Evolutionary conservation across 1,140 invertebrate genomes (phyloP), one percentile per base, ranked within the genome.

Genomic region (Leptinotarsa lineolata): DNA sequence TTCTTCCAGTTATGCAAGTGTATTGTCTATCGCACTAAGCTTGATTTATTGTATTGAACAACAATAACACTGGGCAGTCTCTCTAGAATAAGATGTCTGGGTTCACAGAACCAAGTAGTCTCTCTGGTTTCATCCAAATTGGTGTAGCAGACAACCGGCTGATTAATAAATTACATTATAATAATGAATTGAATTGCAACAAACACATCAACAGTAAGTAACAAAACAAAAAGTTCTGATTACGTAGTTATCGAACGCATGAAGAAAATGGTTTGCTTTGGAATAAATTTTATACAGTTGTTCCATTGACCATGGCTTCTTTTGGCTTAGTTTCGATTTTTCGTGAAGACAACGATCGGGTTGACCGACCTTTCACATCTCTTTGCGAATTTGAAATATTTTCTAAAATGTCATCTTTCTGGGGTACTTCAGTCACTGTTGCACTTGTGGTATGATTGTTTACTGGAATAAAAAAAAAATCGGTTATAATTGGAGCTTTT

Each of bases 241-340:
- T 48, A 24, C 74, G 45, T 70, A 76, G 60, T 68, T 72, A 18
- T 72, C 72, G 48, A 69, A 39, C 73, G 70, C 64, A 72, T 61
- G 77, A 72, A 74, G 24, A 61, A 18, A 54, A 39, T 39, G 15
- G 48, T 54, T 71, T 21, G 21, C 8, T 22, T 24, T n/a, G 54
- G 46, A 58, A 16, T 30, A 12, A 22, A 13, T 63, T 76, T 74
- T 84, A 83, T 72, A 82, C 80, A 63, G 83, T 78, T 80, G 88
- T 88, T 80, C 89, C 88, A 76, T 90, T 90, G 60, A 89, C 88
- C 82, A 89, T 84, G 74, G 87, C 83, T 81, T 89, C 88, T 77
- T 89, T 89, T 72, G 88, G 87, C 84, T 89, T 89, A 13, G 76
- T 39, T 12, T 80, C 80, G 21, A 75, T 81, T 44, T 78, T 39